These are phyloP conservation scores for Morpho achilles DNA, from an alignment of 2,888 invertebrate species.

Conservation along the genomic window DNA sequence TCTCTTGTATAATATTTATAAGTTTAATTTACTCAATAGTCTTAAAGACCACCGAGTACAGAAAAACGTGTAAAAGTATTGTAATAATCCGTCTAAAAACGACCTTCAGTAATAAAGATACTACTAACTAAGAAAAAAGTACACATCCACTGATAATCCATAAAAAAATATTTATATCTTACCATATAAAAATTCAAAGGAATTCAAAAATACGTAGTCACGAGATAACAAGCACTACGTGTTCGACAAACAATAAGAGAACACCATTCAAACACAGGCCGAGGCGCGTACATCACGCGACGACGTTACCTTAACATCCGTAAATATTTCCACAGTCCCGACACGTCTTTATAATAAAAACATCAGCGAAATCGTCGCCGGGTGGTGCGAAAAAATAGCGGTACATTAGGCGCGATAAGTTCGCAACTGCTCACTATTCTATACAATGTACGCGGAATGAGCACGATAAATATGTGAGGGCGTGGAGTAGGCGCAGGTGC, in stretches of 20 bases:
- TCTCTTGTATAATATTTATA: too few species aligned
- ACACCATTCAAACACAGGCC: constrained; percentile 40
- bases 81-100: too few species aligned
- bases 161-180: neutral
- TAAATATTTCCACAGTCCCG: constrained; percentile 59
- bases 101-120: too few species aligned
- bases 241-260: constrained; percentile 42
- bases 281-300: constrained; percentile 47
- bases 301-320: constrained; percentile 52
- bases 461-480: constrained; percentile 37
- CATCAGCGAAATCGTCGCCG: constrained; percentile 52
- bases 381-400: constrained; percentile 46
- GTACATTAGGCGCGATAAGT: constrained; percentile 67
- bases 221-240: constrained; percentile 31
- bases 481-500: constrained; percentile 61
- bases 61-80: too few species aligned
- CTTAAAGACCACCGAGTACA: too few species aligned
- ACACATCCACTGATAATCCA: too few species aligned
- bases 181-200: constrained; percentile 17
- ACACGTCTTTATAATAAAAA: constrained; percentile 74
- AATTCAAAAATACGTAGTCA: constrained; percentile 29
- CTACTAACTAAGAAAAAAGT: too few species aligned
- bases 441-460: constrained; percentile 29
- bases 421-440: constrained; percentile 41
- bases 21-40: too few species aligned